phyloP scores from a whole-genome alignment of 2,888 invertebrate genomes.

The Caenorhabditis angaria region DNA sequence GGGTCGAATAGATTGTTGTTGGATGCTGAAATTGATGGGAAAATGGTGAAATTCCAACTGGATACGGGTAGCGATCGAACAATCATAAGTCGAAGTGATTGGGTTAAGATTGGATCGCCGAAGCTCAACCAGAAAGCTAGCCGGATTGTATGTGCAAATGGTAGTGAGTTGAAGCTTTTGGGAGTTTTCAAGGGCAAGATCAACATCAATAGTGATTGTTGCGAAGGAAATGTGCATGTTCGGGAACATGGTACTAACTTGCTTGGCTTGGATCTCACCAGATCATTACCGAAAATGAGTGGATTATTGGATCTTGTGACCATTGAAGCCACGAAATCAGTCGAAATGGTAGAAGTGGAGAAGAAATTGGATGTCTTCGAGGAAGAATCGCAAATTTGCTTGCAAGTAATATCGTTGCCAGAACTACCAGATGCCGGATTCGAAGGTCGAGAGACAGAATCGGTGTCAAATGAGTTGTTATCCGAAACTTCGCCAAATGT shows the following conservation, averaged over 20 bases:
- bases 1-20: neutral
- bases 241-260: neutral
- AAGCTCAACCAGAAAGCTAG: neutral
- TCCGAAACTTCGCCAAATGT: too few species aligned
- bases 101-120: too few species aligned
- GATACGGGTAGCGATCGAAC: neutral
- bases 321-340: too few species aligned
- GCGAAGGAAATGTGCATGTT: neutral
- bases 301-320: too few species aligned
- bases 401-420: neutral
- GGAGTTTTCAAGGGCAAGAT: neutral
- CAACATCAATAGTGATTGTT: neutral
- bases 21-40: neutral
- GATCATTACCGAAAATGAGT: too few species aligned
- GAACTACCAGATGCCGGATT: neutral
- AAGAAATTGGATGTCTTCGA: too few species aligned
- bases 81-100: neutral
- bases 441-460: neutral
- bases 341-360: too few species aligned
- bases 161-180: neutral
- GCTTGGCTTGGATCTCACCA: too few species aligned
- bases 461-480: neutral
- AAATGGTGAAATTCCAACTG: neutral
- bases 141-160: neutral
- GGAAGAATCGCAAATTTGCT: neutral